phyloP scores from a whole-genome alignment of 2,113 vertebrate species.

The Serranochromis macrocephalus region DNA sequence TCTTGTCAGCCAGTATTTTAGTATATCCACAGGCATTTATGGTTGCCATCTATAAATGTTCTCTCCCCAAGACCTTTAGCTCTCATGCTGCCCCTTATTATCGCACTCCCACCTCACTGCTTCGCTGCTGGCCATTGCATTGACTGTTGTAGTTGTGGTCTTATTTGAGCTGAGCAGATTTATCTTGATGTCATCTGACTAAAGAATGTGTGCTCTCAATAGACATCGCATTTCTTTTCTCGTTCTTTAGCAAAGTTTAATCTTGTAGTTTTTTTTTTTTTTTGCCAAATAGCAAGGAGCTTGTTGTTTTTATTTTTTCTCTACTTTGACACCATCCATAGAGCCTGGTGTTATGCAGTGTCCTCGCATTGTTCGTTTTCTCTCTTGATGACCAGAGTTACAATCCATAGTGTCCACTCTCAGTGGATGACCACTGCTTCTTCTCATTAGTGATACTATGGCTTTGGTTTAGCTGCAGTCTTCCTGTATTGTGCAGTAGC shows the following conservation, averaged over 20 bases:
- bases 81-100: neutral
- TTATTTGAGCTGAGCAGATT: neutral
- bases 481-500: neutral
- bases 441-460: neutral
- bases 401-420: neutral
- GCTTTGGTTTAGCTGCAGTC: neutral
- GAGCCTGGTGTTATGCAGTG: neutral
- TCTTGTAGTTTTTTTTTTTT: neutral
- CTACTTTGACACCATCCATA: neutral
- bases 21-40: neutral
- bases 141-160: neutral
- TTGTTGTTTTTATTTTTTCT: neutral
- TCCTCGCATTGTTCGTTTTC: neutral
- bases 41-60: neutral
- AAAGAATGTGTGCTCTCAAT: neutral
- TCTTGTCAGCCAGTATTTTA: neutral
- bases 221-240: neutral
- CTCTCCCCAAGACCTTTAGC: neutral
- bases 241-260: neutral
- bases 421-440: neutral
- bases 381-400: neutral
- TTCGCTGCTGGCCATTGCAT: neutral
- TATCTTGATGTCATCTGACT: neutral
- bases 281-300: neutral
- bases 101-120: neutral